Evolutionary conservation across 2,888 invertebrate genomes (phyloP), one percentile per base, ranked within the genome.

Genomic region (Drosophila nr. fundita): DNA sequence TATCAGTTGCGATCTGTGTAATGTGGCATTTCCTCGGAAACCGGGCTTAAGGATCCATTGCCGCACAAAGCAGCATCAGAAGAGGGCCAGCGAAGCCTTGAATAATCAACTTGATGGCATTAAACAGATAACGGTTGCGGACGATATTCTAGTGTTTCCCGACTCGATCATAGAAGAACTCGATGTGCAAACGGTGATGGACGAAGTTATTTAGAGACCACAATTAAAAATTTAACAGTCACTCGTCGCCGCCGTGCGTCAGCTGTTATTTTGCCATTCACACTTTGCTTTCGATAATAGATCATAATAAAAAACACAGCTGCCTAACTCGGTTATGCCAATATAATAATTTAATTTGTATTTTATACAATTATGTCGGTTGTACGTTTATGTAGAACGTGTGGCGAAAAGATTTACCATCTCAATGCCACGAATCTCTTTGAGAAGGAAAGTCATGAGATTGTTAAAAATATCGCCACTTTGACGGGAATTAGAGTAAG

Each of bases 21-120:
- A 77, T 76, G 77, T 77, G 34, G 77, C 71, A 6, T 77, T 77
- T 57, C 77, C 77, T 8, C 62, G 77, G 10, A 80, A 57, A 15
- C 77, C 77, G 6, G 77, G 71, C 1, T 11, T 86, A 30, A 63
- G 61, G 11, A 74, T 81, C 4, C 86, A 86, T 32, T 79, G 60
- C 6, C 65, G 69, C 0, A 90, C 89, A 3, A 80, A 90, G 53
- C 87, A 79, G 21, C 86, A 86, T 48, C 81, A 70, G 18, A 78
- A 78, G 40, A 65, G 82, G 7, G 77, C 54, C 3, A 71, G 49
- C 34, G 77, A 77, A 15, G 62, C 80, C 1, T 34, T 53, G 11
- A 66, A 52, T 13, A 60, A 29, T 49, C 80, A 80, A 34, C 42
- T 60, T 7, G 21, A 45, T 24, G 40, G 4, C 2, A 50, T 65